Evolutionary conservation across 2,888 invertebrate species (phyloP).

Genomic region (Sipha maydis): DNA sequence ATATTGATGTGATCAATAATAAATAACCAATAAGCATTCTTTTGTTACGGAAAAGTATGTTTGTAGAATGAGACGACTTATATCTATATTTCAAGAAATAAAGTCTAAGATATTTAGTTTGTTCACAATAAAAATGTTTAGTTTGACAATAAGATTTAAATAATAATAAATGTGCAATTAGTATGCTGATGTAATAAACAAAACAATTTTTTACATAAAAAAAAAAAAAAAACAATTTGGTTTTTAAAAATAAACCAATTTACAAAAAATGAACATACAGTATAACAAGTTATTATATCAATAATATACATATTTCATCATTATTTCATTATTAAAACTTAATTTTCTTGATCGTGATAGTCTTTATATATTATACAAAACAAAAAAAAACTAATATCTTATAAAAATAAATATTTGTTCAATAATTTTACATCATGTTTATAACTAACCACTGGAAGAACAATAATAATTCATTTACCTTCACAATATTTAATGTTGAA

Average conservation of each 20-base stretch:
- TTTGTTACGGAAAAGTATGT: not conserved
- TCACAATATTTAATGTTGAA: not conserved
- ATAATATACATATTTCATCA: not conserved
- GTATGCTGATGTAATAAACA: not conserved
- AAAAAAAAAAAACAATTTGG: not conserved
- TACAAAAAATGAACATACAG: not conserved
- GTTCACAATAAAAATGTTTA: not conserved
- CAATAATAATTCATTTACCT: slow-evolving; percentile 20
- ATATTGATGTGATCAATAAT: too few species aligned
- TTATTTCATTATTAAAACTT: slow-evolving; percentile 11
- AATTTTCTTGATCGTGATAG: not conserved
- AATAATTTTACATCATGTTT: not conserved
- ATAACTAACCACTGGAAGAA: slow-evolving; percentile 11
- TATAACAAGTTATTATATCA: slow-evolving; percentile 4
- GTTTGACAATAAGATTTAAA: not conserved
- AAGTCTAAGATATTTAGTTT: not conserved
- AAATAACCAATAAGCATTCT: too few species aligned
- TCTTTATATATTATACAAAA: not conserved
- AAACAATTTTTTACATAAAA: not conserved
- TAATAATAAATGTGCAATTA: not conserved
- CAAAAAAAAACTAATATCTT: not conserved
- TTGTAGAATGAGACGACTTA: not conserved
- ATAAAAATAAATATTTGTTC: slow-evolving; percentile 31
- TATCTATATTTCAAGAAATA: not conserved
- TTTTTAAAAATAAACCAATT: not conserved